Base-by-base conservation (phyloP, 2,113 vertebrate species). In the Gopherus flavomarginatus region DNA sequence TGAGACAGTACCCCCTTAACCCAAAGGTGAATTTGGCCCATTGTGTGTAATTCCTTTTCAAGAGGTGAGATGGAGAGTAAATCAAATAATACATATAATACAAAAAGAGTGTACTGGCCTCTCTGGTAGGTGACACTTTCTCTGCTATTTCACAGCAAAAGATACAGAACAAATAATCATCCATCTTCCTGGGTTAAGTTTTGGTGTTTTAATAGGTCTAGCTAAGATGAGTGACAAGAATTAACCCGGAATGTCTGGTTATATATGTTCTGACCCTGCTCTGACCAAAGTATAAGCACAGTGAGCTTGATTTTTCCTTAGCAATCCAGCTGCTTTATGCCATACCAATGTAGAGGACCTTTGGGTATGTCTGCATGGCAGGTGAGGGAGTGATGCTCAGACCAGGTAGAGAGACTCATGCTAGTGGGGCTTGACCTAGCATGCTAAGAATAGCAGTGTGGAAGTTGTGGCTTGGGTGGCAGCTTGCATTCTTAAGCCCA, bases 261-360 rank as follows among this genome's bases (percentile, higher is more conserved):
- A 69, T 12, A 5, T 85, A 92, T 27, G 27, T 59, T 59, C 57
- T 79, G 92, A 57, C 38, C 5, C 7, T 82, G 31, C 35, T 31
- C 53, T 93, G 49, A 38, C 13, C 81, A 92, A 59, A 85, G 78
- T 69, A 59, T 86, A 52, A 87, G 54, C 2, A 94, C 26, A 79
- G 16, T 93, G 49, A 4, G 81, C 1, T 89, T 88, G 65, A 21
- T 87, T 53, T 53, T 22, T 92, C 16, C 44, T 87, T 77, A 42
- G 54, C 82, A 88, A 90, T 88, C 83, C 83, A 79, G n/a, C 94
- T 95, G 95, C 85, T 96, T 62, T 35, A 11, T 65, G 11, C 83
- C 85, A 86, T 27, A 85, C 8, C 38, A 56, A 4, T 49, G 52
- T 80, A 49, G 89, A 83, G 88, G 57, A n/a, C 44, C 52, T 52